These are phyloP conservation scores for Amphipyra berbera DNA, from an alignment of 2,888 invertebrate genomes.

Conservation along the genomic window DNA sequence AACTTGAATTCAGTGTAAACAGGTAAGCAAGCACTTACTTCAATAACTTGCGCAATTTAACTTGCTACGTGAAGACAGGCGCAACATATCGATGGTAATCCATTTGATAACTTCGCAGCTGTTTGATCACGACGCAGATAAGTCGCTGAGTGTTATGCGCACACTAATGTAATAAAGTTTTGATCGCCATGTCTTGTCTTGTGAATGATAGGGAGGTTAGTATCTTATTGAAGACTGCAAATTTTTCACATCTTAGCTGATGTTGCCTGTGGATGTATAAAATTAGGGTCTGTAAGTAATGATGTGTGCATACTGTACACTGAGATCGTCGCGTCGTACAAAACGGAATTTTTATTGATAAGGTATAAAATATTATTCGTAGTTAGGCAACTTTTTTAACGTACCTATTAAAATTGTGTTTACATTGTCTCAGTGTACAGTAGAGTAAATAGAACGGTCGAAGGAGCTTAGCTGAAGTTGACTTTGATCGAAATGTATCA, in stretches of 20 bases:
- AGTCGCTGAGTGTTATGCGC: slow-evolving; percentile 47
- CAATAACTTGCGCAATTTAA: too few relatives aligned
- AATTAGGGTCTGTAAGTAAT: slow-evolving; percentile 72
- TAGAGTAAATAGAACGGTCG: slow-evolving; percentile 55
- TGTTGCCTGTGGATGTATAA: slow-evolving; percentile 79
- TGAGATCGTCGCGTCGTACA: slow-evolving; percentile 57
- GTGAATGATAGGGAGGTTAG: slow-evolving; percentile 76
- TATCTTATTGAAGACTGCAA: slow-evolving; percentile 88
- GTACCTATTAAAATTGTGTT: slow-evolving; percentile 42
- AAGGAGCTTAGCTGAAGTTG: slow-evolving; percentile 56
- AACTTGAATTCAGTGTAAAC: too few relatives aligned
- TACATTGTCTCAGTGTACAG: slow-evolving; percentile 62
- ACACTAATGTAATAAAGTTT: slow-evolving; percentile 54
- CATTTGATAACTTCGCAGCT: slow-evolving; percentile 16
- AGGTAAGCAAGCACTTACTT: too few relatives aligned
- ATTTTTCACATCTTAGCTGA: slow-evolving; percentile 83
- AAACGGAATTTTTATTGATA: slow-evolving; percentile 49
- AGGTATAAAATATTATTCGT: slow-evolving; percentile 53
- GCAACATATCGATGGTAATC: background rate
- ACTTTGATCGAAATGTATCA: slow-evolving; percentile 53
- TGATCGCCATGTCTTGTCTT: slow-evolving; percentile 83
- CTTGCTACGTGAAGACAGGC: background rate
- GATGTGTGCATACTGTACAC: slow-evolving; percentile 65
- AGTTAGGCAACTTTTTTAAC: slow-evolving; percentile 49
- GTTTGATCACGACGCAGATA: slow-evolving; percentile 15